Evolutionary conservation across 1,140 invertebrate species (phyloP).

Genomic region (Rhopalosiphum maidis): DNA sequence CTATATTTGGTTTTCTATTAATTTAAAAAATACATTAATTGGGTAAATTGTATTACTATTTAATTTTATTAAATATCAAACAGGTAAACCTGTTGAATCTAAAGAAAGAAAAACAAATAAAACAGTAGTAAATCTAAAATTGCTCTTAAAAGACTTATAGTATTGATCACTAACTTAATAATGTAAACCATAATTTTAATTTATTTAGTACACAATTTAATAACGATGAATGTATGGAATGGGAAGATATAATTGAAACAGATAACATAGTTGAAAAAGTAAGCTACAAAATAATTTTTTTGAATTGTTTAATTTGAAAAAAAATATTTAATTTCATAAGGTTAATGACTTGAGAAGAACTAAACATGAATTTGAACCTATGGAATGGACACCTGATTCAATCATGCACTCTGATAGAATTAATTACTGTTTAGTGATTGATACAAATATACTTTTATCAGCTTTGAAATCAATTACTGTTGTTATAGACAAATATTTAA

Average conservation of each 20-base stretch:
- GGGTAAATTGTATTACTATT: neutral
- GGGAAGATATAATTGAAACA: conserved; percentile 45
- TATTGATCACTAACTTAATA: neutral
- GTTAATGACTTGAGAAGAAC: conserved; percentile 43
- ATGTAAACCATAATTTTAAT: neutral
- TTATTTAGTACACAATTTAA: neutral
- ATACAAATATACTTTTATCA: conserved; percentile 45
- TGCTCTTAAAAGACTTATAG: neutral
- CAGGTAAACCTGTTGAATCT: neutral
- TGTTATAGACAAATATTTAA: conserved; percentile 22
- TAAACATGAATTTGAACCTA: conserved; percentile 24
- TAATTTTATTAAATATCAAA: neutral
- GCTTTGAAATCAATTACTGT: conserved; percentile 5
- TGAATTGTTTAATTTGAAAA: neutral
- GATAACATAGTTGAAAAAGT: conserved; percentile 10
- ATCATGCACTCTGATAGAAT: conserved; percentile 41
- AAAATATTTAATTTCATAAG: conserved; percentile 37
- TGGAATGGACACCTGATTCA: conserved; percentile 47
- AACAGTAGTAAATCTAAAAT: neutral
- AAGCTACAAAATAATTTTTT: neutral
- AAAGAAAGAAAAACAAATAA: neutral
- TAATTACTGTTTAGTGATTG: conserved; percentile 42
- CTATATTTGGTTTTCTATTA: neutral
- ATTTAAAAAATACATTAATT: neutral
- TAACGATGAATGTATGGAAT: conserved; percentile 42